Evolutionary conservation across 2,888 invertebrate genomes (phyloP).

Genomic region (Gandaritis pyraliata): DNA sequence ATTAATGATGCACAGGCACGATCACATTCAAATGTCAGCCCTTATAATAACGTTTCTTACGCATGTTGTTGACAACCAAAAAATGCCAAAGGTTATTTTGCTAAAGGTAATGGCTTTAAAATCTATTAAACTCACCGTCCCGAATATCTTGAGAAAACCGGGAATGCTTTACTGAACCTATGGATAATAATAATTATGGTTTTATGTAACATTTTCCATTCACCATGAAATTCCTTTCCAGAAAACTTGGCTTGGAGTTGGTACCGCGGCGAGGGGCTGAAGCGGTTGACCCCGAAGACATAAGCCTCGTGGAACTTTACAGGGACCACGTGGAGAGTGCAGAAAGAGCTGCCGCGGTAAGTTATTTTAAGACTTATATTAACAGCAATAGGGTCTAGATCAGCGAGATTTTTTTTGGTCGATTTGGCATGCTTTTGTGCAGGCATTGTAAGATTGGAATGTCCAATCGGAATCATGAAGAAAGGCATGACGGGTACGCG

Average conservation of each 20-base stretch:
- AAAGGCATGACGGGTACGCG: conserved; percentile 37
- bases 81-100: too few species aligned
- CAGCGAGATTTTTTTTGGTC: conserved; percentile 24
- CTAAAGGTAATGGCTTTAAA: too few species aligned
- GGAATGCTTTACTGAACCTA: background rate
- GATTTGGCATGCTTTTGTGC: conserved; percentile 38
- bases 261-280: conserved; percentile 95
- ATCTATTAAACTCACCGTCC: too few species aligned
- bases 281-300: conserved; percentile 95
- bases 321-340: conserved; percentile 91
- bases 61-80: too few species aligned
- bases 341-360: conserved; percentile 90
- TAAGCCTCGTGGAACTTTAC: conserved; percentile 95
- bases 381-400: conserved; percentile 17
- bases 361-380: conserved; percentile 45
- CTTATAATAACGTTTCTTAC: too few species aligned
- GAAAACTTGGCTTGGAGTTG: conserved; percentile 95
- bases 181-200: too few species aligned
- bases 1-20: background rate
- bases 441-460: conserved; percentile 44
- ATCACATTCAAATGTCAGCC: too few species aligned
- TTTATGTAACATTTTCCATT: background rate
- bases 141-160: background rate
- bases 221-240: conserved; percentile 67
- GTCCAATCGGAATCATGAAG: conserved; percentile 37